Percentiles rank a stretch among this genome's conserved stretches.
Evolutionary conservation across 2,113 vertebrate species (phyloP).

Genomic region (Cephalophus harveyi): DNA sequence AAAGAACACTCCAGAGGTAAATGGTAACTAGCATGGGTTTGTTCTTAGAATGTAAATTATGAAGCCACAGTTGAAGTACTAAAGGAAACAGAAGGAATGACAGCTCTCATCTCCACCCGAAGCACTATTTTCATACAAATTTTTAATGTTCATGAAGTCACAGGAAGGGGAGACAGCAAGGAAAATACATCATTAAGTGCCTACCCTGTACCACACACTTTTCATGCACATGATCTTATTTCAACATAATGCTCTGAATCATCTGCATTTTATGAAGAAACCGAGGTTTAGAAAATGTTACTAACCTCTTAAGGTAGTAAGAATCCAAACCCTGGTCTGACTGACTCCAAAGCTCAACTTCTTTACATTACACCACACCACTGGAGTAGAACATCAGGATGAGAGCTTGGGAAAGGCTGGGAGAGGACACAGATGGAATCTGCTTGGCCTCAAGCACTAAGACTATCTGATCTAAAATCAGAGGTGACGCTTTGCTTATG

Average conservation of each 20-base stretch:
- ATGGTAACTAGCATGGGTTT: neutral
- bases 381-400: neutral
- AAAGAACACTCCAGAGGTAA: neutral
- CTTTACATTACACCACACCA: neutral
- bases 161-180: neutral
- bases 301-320: neutral
- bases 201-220: neutral
- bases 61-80: neutral
- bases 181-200: neutral
- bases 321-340: neutral
- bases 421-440: neutral
- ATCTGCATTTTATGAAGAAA: neutral
- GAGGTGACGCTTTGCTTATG: neutral
- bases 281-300: neutral
- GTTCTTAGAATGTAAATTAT: neutral
- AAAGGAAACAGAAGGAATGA: neutral
- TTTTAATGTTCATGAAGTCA: neutral
- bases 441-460: neutral
- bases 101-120: neutral
- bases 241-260: neutral
- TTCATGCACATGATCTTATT: neutral
- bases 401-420: neutral
- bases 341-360: neutral
- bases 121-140: neutral
- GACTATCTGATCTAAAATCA: neutral